Conservation (phyloP, 2,113 vertebrate species). For the Anoplopoma fimbria region DNA sequence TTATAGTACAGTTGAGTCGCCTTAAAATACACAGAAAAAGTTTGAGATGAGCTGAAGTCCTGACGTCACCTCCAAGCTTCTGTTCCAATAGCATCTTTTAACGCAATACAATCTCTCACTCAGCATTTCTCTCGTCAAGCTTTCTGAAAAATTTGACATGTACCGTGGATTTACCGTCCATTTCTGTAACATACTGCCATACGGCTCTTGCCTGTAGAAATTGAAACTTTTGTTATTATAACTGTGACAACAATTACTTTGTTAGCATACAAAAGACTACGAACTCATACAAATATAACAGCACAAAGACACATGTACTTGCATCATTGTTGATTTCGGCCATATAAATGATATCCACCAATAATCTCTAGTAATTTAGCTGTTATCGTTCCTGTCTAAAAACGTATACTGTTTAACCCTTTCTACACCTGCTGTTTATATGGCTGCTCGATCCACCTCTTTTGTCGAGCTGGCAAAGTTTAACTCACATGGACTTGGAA, state of each 20-base stretch:
- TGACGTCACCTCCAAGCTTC: not conserved
- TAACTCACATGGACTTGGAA: not conserved
- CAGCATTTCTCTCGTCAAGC: not conserved
- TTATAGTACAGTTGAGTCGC: not conserved
- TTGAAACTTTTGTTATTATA: too few species aligned
- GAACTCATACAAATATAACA: not conserved
- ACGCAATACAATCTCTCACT: not conserved
- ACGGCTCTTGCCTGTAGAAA: not conserved
- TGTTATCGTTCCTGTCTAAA: not conserved
- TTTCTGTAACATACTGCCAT: not conserved
- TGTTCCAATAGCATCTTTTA: not conserved
- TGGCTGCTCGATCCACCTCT: not conserved
- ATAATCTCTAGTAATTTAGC: not conserved
- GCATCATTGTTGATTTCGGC: not conserved
- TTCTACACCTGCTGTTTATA: not conserved
- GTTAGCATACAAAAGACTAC: not conserved
- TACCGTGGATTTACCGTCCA: not conserved
- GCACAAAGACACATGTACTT: not conserved
- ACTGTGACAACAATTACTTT: not conserved
- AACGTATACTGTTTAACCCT: not conserved
- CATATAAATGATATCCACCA: not conserved
- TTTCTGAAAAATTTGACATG: not conserved
- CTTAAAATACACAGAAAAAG: slow-evolving; percentile 21
- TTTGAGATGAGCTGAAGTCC: slow-evolving; percentile 1
- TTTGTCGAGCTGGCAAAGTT: not conserved